Evolutionary conservation across 1,140 invertebrate species (phyloP), one percentile per base, ranked within the genome.

Genomic region (Drosophila elegans): DNA sequence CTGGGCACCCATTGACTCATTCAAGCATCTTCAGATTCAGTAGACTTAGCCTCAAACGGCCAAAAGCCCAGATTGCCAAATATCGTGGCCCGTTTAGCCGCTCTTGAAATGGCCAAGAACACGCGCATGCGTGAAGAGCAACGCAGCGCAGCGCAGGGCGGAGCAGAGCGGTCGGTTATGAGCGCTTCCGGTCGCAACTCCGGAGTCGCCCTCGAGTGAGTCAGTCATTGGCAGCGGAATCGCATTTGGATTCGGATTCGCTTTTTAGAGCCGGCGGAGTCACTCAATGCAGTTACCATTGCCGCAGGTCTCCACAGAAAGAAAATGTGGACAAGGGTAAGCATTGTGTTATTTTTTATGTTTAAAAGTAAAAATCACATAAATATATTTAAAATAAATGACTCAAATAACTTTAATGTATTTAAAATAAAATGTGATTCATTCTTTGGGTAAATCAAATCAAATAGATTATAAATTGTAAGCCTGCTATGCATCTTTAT

Each of bases 51-150:
- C 38, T 41, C 38, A 27, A 7, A 59, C n/a, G 45, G 27, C 49
- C 63, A 46, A 48, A 4, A n/a, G 59, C 52, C 53, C 64, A 32
- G 29, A 62, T 78, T 81, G 75, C 64, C 83, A 82, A 82, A 75
- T 78, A 51, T 52, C 29, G 48, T 52, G 74, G 42, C 61, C 62
- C 74, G 67, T 69, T 64, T 78, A 67, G 48, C 44, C 56, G 45
- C 67, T 51, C 52, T 74, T 60, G 78, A 60, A 68, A 68, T 64
- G 74, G 78, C 74, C 82, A 88, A 83, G 83, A 82, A 82, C 83
- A 77, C 68, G 77, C 59, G 74, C 67, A 79, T 51, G 67, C 84
- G 84, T 88, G 84, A 88, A 88, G 77, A 77, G 52, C 60, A 59
- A 29, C 39, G 9, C 11, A 32, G 16, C 3, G 32, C 12, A 11